Conservation (phyloP, 2,797 vertebrate genomes). For the Labeo calbasu region DNA sequence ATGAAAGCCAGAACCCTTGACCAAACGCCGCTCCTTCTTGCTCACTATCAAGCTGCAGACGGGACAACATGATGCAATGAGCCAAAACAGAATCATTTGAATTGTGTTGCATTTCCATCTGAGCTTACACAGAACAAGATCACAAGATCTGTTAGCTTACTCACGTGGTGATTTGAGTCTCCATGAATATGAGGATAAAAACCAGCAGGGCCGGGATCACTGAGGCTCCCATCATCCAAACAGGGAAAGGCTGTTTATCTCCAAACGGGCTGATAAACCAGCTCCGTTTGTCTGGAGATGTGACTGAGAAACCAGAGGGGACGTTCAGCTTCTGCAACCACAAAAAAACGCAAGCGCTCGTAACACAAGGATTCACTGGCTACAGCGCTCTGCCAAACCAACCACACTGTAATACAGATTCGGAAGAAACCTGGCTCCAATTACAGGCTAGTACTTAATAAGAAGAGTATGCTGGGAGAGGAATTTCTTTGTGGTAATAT, state of each 20-base stretch:
- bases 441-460: conserved; percentile 55
- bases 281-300: conserved; percentile 89
- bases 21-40: conserved; percentile 91
- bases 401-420: conserved; percentile 57
- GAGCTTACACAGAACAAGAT: neutral
- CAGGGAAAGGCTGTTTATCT: conserved; percentile 87
- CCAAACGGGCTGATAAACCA: conserved; percentile 98
- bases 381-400: conserved; percentile 50
- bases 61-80: neutral
- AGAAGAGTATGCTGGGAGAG: conserved; percentile 35
- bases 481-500: conserved; percentile 24
- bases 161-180: conserved; percentile 98
- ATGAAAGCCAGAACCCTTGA: conserved; percentile 97
- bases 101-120: conserved; percentile 1
- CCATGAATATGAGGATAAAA: conserved; percentile 99
- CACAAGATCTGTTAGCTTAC: conserved; percentile 62
- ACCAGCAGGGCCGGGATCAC: conserved; percentile 91
- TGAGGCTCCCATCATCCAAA: conserved; percentile 97
- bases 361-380: conserved; percentile 53
- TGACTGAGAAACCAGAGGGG: conserved; percentile 93
- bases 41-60: conserved; percentile 89
- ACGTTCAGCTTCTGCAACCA: conserved; percentile 90
- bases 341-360: conserved; percentile 58
- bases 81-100: neutral
- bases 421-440: conserved; percentile 57